These are phyloP conservation scores for Phenganax subtilis DNA, from an alignment of 92 coral and sea anemone species.

Conservation along the genomic window DNA sequence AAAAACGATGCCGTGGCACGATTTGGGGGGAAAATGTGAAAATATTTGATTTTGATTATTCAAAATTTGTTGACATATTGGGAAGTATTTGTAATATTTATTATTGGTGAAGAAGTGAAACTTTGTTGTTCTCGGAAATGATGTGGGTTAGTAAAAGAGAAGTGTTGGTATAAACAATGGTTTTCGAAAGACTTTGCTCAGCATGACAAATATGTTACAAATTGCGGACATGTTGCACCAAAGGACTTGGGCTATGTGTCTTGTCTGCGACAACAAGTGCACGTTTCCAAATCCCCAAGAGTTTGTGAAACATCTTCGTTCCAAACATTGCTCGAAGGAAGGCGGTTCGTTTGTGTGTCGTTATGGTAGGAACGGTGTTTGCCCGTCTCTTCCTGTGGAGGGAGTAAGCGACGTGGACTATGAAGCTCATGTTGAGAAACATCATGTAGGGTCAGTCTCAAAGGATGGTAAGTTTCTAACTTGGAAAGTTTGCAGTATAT, in stretches of 20 bases:
- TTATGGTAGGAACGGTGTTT: conserved; percentile 93
- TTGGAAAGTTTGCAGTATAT: background rate
- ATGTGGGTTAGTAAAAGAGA: background rate
- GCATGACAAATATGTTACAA: conserved; percentile 67
- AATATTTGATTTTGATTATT: background rate
- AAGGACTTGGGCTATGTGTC: conserved; percentile 89
- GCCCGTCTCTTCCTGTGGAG: conserved; percentile 97
- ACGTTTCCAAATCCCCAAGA: conserved; percentile 84
- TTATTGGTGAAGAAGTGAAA: background rate
- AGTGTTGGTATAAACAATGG: background rate
- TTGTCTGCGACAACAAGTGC: conserved; percentile 74
- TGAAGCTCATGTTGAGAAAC: conserved; percentile 85
- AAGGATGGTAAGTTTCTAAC: background rate
- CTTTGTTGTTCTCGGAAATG: background rate
- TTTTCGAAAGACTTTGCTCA: background rate
- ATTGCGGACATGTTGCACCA: conserved; percentile 80
- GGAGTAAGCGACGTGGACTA: conserved; percentile 97
- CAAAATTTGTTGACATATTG: background rate
- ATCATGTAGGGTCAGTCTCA: conserved; percentile 51
- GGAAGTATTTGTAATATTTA: background rate
- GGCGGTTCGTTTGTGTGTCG: conserved; percentile 99
- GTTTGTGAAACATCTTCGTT: conserved; percentile 78
- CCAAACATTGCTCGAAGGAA: conserved; percentile 83
- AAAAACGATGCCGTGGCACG: background rate
- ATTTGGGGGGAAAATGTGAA: background rate